Evolutionary conservation across 2,797 vertebrate genomes (phyloP).

Genomic region (Eulemur mongoz): DNA sequence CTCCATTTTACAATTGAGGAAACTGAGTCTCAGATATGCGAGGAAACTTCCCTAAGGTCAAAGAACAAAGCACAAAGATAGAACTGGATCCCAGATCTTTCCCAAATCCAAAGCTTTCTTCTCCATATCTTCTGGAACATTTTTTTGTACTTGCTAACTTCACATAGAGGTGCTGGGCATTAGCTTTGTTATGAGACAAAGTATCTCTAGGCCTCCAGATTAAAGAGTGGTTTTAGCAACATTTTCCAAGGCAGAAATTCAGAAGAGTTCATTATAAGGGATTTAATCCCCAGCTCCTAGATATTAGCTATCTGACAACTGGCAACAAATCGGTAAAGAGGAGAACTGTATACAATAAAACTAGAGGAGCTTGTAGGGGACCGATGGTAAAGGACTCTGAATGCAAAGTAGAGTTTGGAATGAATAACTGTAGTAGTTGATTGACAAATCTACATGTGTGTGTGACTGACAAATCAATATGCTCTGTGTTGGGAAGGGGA

Average conservation of each 20-base stretch:
- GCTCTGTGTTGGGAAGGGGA: neutral
- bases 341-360: neutral
- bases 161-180: neutral
- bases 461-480: neutral
- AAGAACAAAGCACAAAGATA: neutral
- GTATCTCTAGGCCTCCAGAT: neutral
- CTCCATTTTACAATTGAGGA: slow-evolving; percentile 1
- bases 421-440: neutral
- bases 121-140: neutral
- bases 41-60: neutral
- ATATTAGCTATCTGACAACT: neutral
- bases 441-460: neutral
- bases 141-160: neutral
- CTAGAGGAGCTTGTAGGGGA: neutral
- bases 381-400: neutral
- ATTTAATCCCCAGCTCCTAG: neutral
- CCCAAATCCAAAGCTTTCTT: neutral
- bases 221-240: neutral
- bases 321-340: neutral
- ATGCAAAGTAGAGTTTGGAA: neutral
- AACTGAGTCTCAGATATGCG: neutral
- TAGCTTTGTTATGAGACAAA: neutral
- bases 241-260: neutral
- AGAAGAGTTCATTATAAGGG: neutral
- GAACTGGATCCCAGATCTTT: neutral